Evolutionary conservation across 2,113 vertebrate species (phyloP).

Genomic region (Pseudorectes ferrugineus): DNA sequence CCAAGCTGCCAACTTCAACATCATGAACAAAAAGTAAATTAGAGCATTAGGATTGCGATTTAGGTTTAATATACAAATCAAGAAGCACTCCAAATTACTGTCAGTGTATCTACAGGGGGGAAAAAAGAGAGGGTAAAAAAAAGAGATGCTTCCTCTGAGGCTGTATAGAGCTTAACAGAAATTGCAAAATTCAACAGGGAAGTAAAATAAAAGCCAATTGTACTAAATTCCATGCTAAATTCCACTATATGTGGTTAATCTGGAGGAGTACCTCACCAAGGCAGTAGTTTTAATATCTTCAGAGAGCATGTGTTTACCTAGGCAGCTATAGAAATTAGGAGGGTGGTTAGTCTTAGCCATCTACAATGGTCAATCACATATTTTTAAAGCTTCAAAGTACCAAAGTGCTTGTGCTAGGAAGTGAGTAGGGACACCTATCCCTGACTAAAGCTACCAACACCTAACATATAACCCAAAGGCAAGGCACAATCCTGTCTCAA

Average conservation of each 20-base stretch:
- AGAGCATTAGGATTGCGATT: background rate
- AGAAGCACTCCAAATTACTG: background rate
- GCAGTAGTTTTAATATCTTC: background rate
- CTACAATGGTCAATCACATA: background rate
- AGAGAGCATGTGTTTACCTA: background rate
- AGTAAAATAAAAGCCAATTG: background rate
- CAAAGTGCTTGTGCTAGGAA: background rate
- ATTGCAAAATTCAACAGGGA: background rate
- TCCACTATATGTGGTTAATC: background rate
- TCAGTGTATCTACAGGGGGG: background rate
- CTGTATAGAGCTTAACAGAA: background rate
- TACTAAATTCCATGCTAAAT: background rate
- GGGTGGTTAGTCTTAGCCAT: background rate
- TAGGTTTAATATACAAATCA: background rate
- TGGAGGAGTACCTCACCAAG: background rate
- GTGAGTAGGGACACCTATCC: background rate
- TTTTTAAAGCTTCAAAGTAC: background rate
- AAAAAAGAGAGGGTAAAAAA: fast-evolving
- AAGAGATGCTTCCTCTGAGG: background rate
- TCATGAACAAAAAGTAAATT: background rate
- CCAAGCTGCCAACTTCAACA: background rate
- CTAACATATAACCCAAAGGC: background rate
- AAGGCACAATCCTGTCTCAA: background rate
- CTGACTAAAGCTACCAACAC: background rate
- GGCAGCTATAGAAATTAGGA: background rate